Percentiles rank a stretch among this genome's conserved stretches.
Conservation (phyloP, 2,797 vertebrate genomes). For the Graptemys geographica region DNA sequence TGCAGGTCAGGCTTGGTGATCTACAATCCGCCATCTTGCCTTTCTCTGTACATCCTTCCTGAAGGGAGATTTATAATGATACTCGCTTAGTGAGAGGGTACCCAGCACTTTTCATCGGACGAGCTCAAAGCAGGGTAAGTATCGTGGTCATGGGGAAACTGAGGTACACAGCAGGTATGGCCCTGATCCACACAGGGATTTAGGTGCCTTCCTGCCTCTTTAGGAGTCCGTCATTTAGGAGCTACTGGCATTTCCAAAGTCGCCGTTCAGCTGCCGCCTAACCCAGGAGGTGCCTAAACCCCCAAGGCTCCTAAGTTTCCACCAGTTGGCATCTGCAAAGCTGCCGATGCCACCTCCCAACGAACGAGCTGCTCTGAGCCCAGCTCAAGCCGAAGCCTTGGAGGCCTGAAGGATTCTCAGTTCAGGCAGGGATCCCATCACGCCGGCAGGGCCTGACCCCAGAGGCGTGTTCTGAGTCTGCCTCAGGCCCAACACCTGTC, state of each 20-base stretch:
- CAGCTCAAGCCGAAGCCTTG: no score
- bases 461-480: not conserved
- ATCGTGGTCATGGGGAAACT: accelerated
- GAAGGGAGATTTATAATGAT: not conserved
- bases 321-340: not conserved
- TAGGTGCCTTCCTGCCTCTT: not conserved
- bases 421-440: no score
- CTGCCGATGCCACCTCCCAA: no score
- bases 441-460: no score
- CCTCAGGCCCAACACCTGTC: not conserved
- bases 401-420: not conserved
- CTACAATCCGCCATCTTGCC: not conserved
- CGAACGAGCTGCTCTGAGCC: no score
- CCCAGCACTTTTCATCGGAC: accelerated
- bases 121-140: accelerated
- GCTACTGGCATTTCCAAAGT: not conserved
- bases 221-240: not conserved
- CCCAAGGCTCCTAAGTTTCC: not conserved
- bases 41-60: not conserved
- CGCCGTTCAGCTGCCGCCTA: not conserved
- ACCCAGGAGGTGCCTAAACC: not conserved
- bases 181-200: not conserved
- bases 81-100: not conserved
- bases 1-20: not conserved
- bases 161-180: not conserved